Base-by-base conservation (phyloP, 2,888 invertebrate species). In the Pristionchus exspectatus region DNA sequence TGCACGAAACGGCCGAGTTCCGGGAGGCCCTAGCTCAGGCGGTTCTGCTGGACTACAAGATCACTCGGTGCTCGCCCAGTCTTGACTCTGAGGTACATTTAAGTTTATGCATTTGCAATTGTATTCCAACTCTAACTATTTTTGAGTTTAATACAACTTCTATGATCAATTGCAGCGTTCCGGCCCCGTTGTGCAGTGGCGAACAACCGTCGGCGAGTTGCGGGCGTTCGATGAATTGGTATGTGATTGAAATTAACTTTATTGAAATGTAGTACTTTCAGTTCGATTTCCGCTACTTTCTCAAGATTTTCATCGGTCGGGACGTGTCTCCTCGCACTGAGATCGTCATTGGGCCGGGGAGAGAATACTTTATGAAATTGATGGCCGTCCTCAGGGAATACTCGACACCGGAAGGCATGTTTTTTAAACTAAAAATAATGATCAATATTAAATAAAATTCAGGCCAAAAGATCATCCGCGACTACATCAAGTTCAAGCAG, bases 401-500 rank as follows among this genome's bases (percentile, higher is more conserved):
- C 7, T 81, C 81, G 9, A 50, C 81, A 10, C 30, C 72, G 30
- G 44, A 30, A 77, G 74, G 74, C 38, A 72, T 38, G 5, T 38
- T 38, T 38, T 3, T 69, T 27, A n/a, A n/a, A n/a, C n/a, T n/a
- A 16, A 30, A 30, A 38, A 38, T 74, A 27, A 16, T 33, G 59
- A 14, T 18, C 3, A 59, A 59, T 18, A 59, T 3, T 16, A 59
- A 10, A 59, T n/a, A n/a, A n/a, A n/a, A n/a, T 77, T 50, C 50
- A 81, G 81, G 81, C 0, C 50, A 16, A 14, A 24, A 81, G 16
- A 54, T 81, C n/a, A 27, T 81, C 54, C 24, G 27, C 2, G 81
- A 81, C 24, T 81, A 81, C 50, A 81, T 81, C 81, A 81, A 81
- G 18, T 81, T 81, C 81, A 81, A 81, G 81, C 81, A 81, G 81